Evolutionary conservation across 2,797 vertebrate species (phyloP), one percentile per base, ranked within the genome.

Genomic region (Urocyon cinereoargenteus): DNA sequence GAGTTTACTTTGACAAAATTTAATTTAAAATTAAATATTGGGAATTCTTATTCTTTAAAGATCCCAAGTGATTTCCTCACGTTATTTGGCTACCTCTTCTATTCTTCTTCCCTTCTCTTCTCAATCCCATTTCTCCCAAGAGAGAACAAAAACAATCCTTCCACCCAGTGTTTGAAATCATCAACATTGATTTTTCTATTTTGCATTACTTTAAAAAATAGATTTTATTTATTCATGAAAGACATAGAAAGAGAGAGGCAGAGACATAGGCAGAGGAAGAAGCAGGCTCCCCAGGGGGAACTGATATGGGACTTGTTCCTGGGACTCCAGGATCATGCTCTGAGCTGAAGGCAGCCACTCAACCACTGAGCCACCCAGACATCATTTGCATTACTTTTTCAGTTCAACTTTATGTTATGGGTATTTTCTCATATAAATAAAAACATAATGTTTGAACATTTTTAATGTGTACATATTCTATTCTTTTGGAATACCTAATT

Each of bases 61-160:
- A 51, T 87, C 28, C 19, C 16, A 1, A 3, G 0, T 49, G 21
- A 77, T 83, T 70, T 77, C 15, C 24, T 95, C 61, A 51, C 64
- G 31, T 57, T 78, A 57, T 62, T 94, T 87, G 77, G 3, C 57
- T 36, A 8, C 70, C 49, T 40, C 13, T 83, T 26, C 81, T 68
- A 4, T 0, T 26, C 11, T 18, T 11, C 21, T 55, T 59, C 5
- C 11, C 5, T 10, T 64, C 11, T 66, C 6, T 81, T 89, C 88
- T 83, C 26, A 40, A 73, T 2, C 19, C 26, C 26, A 51, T 83
- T 83, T 93, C 49, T 96, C 26, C 12, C 16, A n/a, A 31, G 34
- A 97, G 59, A 55, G 22, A 93, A 92, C 49, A 36, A 64, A 97
- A 88, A 83, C 16, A 89, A 28, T 70, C 1, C 49, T 45, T 45